Base-by-base conservation (phyloP, 2,888 invertebrate species). In the Pollenia griseotomentosa region DNA sequence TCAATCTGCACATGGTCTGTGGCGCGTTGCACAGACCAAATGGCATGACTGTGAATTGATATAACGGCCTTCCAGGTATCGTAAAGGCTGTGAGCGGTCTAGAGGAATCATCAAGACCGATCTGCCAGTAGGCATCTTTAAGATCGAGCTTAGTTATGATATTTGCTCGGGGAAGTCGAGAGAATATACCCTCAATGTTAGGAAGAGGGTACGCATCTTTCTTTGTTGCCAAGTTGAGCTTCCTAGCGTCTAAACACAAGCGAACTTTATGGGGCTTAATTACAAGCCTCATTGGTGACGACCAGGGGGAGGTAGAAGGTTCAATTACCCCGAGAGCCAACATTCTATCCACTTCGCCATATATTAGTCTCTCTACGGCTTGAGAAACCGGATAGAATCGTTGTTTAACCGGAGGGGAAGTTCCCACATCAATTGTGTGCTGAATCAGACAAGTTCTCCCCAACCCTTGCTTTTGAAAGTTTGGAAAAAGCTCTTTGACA, bases 101-200 rank as follows among this genome's bases (percentile, higher is more conserved):
- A 0, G 84, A 48, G 10, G 46, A 7, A n/a, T 78, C 65, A 6
- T 51, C n/a, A 2, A 78, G 19, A 14, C 40, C 46, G 0, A 61
- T 68, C 10, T 51, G 71, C 44, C 61, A 81, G 23, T 68, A 83
- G 33, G 33, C 77, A 48, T 71, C 83, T 53, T 55, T 71, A 16
- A 70, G 53, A 19, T 68, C 79, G 33, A 51, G 19, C 40, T 70
- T 70, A 9, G 53, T 42, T n/a, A 70, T 55, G 5, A 70, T 55
- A 8, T 70, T 70, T 0, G 70, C 55, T 33, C 55, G 33, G 6
- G 70, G 70, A 2, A 70, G 12, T 0, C 70, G 40, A 8, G 70
- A 42, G 16, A 70, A 70, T 42, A 70, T 55, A 19, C 40, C 46
- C 4, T 65, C 65, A 19, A 65, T 65, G 0, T 12, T 46, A 8